Evolutionary conservation across 2,797 vertebrate genomes (phyloP).

Genomic region (Rhabdomys pumilio): DNA sequence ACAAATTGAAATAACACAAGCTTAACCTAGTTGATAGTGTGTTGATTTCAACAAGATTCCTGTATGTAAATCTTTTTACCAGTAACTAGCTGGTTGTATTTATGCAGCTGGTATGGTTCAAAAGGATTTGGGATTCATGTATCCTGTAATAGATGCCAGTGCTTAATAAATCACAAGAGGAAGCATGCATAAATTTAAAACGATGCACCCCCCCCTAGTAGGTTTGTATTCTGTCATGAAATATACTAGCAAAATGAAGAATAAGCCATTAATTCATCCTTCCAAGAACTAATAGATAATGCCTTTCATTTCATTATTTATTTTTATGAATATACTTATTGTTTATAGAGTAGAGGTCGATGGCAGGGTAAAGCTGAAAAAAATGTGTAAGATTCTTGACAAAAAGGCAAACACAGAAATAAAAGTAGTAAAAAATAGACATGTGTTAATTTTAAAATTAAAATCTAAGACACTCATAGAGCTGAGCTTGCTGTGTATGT

Average conservation of each 20-base stretch:
- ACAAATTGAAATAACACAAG: slow-evolving; percentile 36
- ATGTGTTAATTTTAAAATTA: not conserved
- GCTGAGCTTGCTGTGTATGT: not conserved
- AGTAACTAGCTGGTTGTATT: not conserved
- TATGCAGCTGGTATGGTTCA: not conserved
- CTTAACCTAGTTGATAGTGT: not conserved
- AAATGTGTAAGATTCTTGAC: not conserved
- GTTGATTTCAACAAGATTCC: not conserved
- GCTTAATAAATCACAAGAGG: not conserved
- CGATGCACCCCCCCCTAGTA: not conserved
- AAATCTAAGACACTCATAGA: not conserved
- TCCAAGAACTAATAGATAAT: not conserved
- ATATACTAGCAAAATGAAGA: slow-evolving; percentile 8
- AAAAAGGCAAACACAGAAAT: not conserved
- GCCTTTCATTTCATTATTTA: not conserved
- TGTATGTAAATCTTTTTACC: not conserved
- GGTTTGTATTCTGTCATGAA: slow-evolving; percentile 8
- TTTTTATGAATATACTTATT: slow-evolving; percentile 25
- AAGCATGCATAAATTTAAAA: slow-evolving; percentile 39
- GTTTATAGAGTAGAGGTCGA: not conserved
- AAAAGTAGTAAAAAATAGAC: not conserved
- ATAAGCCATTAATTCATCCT: not conserved
- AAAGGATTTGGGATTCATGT: not conserved
- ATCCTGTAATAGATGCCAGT: slow-evolving; percentile 12
- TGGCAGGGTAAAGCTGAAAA: not conserved